Base-by-base conservation (phyloP, 2,888 invertebrate species). In the Sicus ferrugineus region DNA sequence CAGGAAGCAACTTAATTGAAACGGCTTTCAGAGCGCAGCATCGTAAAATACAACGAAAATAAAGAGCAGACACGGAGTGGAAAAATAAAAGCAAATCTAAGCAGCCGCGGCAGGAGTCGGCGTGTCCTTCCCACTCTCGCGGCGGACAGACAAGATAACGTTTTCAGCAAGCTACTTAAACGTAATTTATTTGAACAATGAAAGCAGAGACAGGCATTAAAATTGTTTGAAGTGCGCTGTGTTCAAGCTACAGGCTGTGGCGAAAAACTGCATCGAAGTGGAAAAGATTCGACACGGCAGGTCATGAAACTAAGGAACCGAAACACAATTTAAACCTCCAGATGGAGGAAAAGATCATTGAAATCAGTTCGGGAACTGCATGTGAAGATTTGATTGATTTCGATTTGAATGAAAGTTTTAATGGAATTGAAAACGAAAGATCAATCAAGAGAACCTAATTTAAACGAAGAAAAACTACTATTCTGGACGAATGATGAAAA, bases 1-100 rank as follows among this genome's bases (percentile, higher is more conserved):
- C 19, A 59, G 31, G 21, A 31, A 59, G 59, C 59, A 59, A 59
- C 59, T 59, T 21, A 59, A 59, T 59, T 62, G 34, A 46, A 42
- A 16, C 38, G 46, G 16, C 46, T 46, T 46, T 62, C 62, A 46
- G 42, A 62, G 42, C 46, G 46, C 23, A 23, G 21, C 46, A 46
- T 23, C 42, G 46, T 46, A 62, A 46, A 62, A 62, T 11, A 42
- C 16, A 46, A 59, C 21, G 50, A 1, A 31, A 59, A 58, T 16
- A 58, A 34, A 59, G 19, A 59, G 23, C 7, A 30, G 30, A 28
- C 56, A 58, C 28, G n/a, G 34, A 21, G 34, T 16, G n/a, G 7
- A 30, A 23, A 19, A 34, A 34, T 19, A 23, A 2, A 59, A 9
- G 34, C 7, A 31, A 31, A 31, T 34, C 19, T 21, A 14, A 34